These are phyloP conservation scores for Alaudala cheleensis DNA, from an alignment of 2,113 vertebrate species.

Conservation along the genomic window DNA sequence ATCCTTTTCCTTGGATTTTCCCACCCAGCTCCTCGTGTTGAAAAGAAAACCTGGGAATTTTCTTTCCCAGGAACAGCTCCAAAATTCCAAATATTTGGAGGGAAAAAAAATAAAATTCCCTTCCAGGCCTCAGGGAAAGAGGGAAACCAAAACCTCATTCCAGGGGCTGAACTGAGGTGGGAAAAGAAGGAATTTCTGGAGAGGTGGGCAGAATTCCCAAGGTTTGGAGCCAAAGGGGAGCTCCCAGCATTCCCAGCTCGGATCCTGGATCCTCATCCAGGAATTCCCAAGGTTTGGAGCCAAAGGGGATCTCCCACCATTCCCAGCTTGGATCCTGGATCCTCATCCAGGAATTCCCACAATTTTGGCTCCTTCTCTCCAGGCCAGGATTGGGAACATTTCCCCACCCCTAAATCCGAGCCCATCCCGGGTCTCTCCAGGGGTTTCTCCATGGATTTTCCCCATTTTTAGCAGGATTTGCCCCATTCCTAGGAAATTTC, in stretches of 20 bases:
- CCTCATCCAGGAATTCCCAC: neutral
- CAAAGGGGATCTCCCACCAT: no score
- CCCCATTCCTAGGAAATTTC: neutral
- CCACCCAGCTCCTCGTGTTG: rapidly evolving
- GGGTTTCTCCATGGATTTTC: neutral
- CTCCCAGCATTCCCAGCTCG: rapidly evolving
- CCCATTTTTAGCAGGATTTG: neutral
- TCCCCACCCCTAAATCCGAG: neutral
- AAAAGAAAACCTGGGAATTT: neutral
- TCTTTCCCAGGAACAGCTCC: neutral
- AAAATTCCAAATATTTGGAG: neutral
- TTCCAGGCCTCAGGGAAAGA: neutral
- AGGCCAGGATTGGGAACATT: neutral
- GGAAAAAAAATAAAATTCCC: neutral
- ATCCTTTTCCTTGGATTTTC: neutral
- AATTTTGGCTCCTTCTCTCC: neutral
- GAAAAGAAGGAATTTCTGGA: neutral
- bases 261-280: neutral
- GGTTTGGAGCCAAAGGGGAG: neutral
- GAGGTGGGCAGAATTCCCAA: neutral
- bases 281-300: no score
- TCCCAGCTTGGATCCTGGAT: no score
- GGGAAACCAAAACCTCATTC: neutral
- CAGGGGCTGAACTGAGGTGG: neutral
- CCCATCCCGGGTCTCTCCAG: neutral